Conservation (phyloP, 2,797 vertebrate genomes). For the Limnodromus scolopaceus region DNA sequence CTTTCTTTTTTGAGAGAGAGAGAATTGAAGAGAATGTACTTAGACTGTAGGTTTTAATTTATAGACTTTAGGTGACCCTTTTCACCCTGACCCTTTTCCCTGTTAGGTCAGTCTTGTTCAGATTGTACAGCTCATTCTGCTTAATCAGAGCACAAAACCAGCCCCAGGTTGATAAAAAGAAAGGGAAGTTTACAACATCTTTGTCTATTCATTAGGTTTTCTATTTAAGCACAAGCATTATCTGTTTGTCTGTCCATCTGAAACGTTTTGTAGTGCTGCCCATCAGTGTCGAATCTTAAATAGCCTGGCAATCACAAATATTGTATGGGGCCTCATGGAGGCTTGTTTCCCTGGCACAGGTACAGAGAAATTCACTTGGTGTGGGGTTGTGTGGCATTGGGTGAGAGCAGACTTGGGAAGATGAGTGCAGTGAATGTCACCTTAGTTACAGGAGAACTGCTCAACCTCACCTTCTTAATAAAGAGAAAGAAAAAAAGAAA, state of each 20-base stretch:
- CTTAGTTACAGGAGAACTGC: neutral
- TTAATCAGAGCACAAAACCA: neutral
- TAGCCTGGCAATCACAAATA: neutral
- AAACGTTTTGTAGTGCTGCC: neutral
- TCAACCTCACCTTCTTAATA: neutral
- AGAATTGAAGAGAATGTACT: neutral
- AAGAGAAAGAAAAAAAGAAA: neutral
- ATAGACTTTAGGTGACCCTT: neutral
- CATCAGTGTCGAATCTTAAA: neutral
- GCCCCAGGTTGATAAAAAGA: neutral
- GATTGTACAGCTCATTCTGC: neutral
- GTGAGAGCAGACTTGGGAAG: neutral
- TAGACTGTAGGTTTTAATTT: neutral
- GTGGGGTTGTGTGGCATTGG: neutral
- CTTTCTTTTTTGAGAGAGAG: neutral
- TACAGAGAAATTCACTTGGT: neutral
- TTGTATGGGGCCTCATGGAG: neutral
- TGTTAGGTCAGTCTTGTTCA: neutral
- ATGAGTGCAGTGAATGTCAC: accelerated
- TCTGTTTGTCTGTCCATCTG: neutral
- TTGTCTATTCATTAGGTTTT: neutral
- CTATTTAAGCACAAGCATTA: neutral
- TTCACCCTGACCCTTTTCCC: neutral
- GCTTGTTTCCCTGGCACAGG: neutral
- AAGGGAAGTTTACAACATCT: neutral